Evolutionary conservation across 1,140 invertebrate genomes (phyloP).

Genomic region (Spodoptera litura): DNA sequence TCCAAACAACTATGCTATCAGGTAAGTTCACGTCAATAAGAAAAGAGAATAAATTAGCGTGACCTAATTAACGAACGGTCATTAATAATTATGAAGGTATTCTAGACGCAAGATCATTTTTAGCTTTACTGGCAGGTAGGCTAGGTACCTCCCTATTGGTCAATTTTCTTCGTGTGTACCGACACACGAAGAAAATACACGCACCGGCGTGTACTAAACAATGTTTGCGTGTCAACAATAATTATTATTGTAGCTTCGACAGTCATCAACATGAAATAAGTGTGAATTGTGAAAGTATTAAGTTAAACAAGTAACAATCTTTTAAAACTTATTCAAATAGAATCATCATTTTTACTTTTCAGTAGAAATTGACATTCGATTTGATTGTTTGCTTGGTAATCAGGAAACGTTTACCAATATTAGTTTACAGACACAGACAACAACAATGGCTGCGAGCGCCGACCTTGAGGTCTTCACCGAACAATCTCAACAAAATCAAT

Average conservation of each 20-base stretch:
- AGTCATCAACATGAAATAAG: constrained; percentile 12
- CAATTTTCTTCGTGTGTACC: constrained; percentile 1
- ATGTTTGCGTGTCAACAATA: constrained; percentile 33
- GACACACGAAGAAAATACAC: too few relatives aligned
- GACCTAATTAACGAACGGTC: constrained; percentile 23
- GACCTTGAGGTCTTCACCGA: constrained; percentile 44
- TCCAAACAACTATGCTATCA: too few relatives aligned
- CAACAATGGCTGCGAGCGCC: constrained; percentile 10
- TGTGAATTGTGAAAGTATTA: constrained; percentile 9
- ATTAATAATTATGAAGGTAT: constrained; percentile 34
- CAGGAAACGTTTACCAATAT: constrained; percentile 28
- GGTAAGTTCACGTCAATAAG: background rate
- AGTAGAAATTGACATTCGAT: background rate
- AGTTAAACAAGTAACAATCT: background rate
- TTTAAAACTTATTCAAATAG: background rate
- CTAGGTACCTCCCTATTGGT: too few relatives aligned
- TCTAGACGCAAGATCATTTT: background rate
- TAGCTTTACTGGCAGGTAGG: background rate
- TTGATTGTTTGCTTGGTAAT: constrained; percentile 5
- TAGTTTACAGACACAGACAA: constrained; percentile 7
- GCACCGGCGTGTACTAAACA: constrained; percentile 17
- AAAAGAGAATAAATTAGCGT: constrained; percentile 34
- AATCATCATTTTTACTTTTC: background rate
- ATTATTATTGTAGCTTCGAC: constrained; percentile 15
- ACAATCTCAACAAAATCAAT: constrained; percentile 39